These are phyloP conservation scores for Drosophila nigromelanica DNA, from an alignment of 1,140 invertebrate genomes.

Conservation along the genomic window DNA sequence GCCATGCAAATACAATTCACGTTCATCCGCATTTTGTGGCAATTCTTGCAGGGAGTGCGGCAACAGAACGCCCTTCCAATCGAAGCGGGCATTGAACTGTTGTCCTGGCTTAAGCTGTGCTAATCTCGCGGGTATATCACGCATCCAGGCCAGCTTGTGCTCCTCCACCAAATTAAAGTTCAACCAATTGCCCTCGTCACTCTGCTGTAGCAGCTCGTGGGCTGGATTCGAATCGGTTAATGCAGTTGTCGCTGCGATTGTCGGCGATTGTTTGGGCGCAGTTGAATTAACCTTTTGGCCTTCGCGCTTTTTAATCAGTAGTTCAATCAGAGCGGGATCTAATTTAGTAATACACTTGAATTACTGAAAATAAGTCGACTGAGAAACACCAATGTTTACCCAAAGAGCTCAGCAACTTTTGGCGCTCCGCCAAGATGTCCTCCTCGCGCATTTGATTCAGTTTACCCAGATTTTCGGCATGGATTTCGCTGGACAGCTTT, in stretches of 20 bases:
- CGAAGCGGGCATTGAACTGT: constrained; percentile 90
- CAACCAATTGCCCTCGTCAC: constrained; percentile 89
- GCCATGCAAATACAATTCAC: constrained; percentile 94
- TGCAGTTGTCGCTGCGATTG: not conserved
- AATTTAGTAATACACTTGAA: not conserved
- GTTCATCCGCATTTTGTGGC: constrained; percentile 86
- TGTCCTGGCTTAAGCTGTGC: constrained; percentile 84
- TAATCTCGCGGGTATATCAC: constrained; percentile 86
- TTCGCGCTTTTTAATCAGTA: constrained; percentile 87
- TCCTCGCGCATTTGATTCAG: constrained; percentile 88
- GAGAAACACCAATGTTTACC: constrained; percentile 82
- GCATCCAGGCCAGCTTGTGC: constrained; percentile 94
- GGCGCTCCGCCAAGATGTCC: constrained; percentile 90
- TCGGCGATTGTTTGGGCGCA: not conserved
- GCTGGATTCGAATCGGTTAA: constrained; percentile 78
- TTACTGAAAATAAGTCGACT: not conserved
- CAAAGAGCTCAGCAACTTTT: constrained; percentile 87
- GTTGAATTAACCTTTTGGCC: constrained; percentile 9
- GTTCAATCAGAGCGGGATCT: constrained; percentile 81
- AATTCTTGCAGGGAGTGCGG: constrained; percentile 85
- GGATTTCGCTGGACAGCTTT: constrained; percentile 87
- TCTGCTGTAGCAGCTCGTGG: constrained; percentile 86
- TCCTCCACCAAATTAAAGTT: constrained; percentile 92
- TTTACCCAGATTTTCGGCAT: constrained; percentile 89
- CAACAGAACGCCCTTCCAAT: constrained; percentile 88